A percentile compares a stretch with the other conserved stretches of the same genome.
Conservation (phyloP, 2,113 vertebrate genomes). For the Pseudorasbora parva region DNA sequence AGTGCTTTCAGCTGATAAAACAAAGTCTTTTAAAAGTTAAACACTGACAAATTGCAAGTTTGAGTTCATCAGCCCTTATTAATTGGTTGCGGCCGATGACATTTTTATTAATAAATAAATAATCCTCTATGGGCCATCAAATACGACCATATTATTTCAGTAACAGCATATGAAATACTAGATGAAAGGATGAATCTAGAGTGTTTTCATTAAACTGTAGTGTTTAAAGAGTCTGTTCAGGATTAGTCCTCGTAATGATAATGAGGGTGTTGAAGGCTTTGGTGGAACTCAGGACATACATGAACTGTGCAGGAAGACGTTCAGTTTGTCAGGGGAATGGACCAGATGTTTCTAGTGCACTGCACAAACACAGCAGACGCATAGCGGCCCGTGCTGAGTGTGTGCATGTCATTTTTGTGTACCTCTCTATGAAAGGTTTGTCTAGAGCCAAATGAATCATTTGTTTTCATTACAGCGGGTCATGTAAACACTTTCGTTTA, state of each 20-base stretch:
- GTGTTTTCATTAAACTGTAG: conserved; percentile 35
- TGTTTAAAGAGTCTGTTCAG: conserved; percentile 39
- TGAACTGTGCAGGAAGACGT: conserved; percentile 43
- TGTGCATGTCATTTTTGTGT: background rate
- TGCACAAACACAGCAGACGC: conserved; percentile 37
- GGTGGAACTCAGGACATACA: conserved; percentile 45
- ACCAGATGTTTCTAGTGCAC: conserved; percentile 59
- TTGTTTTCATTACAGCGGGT: conserved; percentile 17
- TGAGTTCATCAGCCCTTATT: background rate
- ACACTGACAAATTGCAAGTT: conserved; percentile 16
- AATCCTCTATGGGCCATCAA: background rate
- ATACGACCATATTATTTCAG: conserved; percentile 10
- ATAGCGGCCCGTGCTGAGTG: conserved; percentile 27
- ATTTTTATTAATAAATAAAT: conserved; percentile 23
- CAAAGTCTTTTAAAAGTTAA: conserved; percentile 12
- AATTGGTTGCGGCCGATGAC: background rate
- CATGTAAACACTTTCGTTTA: conserved; percentile 14
- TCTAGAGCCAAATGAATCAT: background rate
- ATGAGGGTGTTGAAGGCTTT: conserved; percentile 39
- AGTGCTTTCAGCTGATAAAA: conserved; percentile 32
- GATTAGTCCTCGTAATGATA: conserved; percentile 36
- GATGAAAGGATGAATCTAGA: conserved; percentile 29
- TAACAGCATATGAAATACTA: conserved; percentile 18
- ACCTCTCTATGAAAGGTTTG: background rate
- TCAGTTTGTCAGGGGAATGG: conserved; percentile 47